Percentiles rank a stretch among this genome's conserved stretches.
These are phyloP conservation scores for Drosophila recens DNA, from an alignment of 2,888 invertebrate species.

Conservation along the genomic window DNA sequence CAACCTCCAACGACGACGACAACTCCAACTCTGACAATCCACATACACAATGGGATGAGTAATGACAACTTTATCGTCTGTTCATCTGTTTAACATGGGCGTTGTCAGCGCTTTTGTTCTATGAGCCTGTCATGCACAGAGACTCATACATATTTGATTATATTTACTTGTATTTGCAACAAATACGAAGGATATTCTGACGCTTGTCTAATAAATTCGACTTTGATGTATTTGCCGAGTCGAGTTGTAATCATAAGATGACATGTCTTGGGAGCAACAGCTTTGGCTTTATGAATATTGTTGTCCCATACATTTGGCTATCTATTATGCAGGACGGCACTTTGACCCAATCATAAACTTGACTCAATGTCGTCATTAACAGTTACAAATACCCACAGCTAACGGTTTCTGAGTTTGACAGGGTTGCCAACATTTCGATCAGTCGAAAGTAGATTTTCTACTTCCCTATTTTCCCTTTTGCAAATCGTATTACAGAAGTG, in stretches of 20 bases:
- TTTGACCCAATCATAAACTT: constrained; percentile 49
- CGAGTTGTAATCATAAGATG: constrained; percentile 27
- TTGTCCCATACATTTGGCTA: constrained; percentile 38
- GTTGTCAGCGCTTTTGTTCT: constrained; percentile 38
- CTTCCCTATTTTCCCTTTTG: background rate
- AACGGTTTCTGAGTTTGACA: constrained; percentile 8
- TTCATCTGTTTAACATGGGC: constrained; percentile 38
- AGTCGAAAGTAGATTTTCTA: constrained; percentile 9
- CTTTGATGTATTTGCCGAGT: constrained; percentile 62
- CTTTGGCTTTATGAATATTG: constrained; percentile 48
- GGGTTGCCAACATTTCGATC: background rate
- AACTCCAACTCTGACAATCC: constrained; percentile 30
- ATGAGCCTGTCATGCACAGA: constrained; percentile 10
- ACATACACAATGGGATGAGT: constrained; percentile 56
- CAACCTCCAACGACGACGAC: constrained; percentile 17
- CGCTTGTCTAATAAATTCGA: constrained; percentile 62
- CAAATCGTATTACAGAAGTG: constrained; percentile 18
- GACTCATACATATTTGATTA: constrained; percentile 31
- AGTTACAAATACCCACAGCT: constrained; percentile 48
- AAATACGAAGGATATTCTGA: constrained; percentile 31
- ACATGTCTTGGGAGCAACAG: constrained; percentile 37
- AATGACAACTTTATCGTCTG: constrained; percentile 61
- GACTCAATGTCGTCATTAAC: constrained; percentile 69
- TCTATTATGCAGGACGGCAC: constrained; percentile 59
- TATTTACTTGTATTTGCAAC: constrained; percentile 25